Conservation (phyloP, 2,113 vertebrate species). For the Opisthocomus hoazin region DNA sequence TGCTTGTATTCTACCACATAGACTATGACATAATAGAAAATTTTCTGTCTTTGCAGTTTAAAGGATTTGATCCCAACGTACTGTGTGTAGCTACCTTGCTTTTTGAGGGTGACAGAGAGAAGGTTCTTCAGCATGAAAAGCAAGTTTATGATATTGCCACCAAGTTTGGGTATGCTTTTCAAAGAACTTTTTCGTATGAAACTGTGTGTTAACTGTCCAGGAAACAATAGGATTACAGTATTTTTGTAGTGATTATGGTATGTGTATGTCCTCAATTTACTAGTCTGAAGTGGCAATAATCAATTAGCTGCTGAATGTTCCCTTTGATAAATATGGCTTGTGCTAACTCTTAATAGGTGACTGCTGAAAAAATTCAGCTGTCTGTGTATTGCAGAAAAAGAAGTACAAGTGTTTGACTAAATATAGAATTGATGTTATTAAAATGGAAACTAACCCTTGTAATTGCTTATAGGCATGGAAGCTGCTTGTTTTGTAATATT, state of each 20-base stretch:
- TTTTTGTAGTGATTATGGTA: neutral
- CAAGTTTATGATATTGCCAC: slow-evolving; percentile 98
- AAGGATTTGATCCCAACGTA: slow-evolving; percentile 92
- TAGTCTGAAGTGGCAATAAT: neutral
- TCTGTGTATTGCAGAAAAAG: neutral
- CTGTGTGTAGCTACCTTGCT: slow-evolving; percentile 94
- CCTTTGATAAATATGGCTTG: neutral
- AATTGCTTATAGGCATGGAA: neutral
- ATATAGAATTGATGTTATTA: neutral
- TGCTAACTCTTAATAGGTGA: neutral
- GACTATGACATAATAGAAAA: neutral
- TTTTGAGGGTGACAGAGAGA: slow-evolving; percentile 94
- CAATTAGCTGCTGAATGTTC: neutral
- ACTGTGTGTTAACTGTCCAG: neutral
- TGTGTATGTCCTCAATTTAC: neutral
- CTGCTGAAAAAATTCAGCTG: neutral
- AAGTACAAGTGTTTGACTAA: neutral
- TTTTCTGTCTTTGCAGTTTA: slow-evolving; percentile 82
- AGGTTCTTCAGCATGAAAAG: slow-evolving; percentile 97
- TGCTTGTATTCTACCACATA: neutral
- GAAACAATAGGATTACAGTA: neutral
- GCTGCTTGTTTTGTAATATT: neutral
- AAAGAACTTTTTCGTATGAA: neutral
- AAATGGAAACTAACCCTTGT: neutral
- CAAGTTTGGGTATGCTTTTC: slow-evolving; percentile 89